These are phyloP conservation scores for Nyctereutes procyonoides DNA, from an alignment of 2,113 vertebrate species.

Conservation along the genomic window DNA sequence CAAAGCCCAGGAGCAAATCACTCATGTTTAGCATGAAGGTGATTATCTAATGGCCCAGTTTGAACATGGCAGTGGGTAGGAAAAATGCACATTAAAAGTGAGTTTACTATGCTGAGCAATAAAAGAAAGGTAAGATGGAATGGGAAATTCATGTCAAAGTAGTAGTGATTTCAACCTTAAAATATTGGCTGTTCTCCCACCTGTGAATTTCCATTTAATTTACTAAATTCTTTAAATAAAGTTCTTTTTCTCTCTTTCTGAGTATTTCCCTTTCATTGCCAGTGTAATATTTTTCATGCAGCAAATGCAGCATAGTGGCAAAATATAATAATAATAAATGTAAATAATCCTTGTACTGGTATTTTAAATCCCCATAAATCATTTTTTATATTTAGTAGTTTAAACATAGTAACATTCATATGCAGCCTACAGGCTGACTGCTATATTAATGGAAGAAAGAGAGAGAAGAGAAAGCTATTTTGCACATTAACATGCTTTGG, in stretches of 20 bases:
- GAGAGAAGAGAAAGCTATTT: constrained; percentile 42
- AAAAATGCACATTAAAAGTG: not conserved
- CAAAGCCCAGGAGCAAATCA: not conserved
- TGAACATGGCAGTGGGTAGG: not conserved
- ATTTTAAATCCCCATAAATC: not conserved
- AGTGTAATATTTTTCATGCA: not conserved
- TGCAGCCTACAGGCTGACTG: not conserved
- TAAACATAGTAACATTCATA: not conserved
- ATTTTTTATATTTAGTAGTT: constrained; percentile 36
- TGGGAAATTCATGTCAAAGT: not conserved
- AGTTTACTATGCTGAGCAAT: not conserved
- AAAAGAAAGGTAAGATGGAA: not conserved
- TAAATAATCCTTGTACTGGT: not conserved
- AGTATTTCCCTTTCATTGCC: not conserved
- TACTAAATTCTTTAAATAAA: not conserved
- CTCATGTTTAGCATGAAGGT: not conserved
- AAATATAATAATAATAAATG: constrained; percentile 16
- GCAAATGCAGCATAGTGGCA: not conserved
- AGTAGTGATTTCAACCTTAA: not conserved
- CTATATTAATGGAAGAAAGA: constrained; percentile 30
- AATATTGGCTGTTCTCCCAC: not conserved
- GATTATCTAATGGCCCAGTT: not conserved
- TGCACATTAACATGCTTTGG: constrained; percentile 61
- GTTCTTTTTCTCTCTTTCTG: not conserved
- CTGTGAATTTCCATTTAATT: not conserved